phyloP scores from a whole-genome alignment of 2,888 invertebrate genomes.

The Hemistola chrysoprasaria region DNA sequence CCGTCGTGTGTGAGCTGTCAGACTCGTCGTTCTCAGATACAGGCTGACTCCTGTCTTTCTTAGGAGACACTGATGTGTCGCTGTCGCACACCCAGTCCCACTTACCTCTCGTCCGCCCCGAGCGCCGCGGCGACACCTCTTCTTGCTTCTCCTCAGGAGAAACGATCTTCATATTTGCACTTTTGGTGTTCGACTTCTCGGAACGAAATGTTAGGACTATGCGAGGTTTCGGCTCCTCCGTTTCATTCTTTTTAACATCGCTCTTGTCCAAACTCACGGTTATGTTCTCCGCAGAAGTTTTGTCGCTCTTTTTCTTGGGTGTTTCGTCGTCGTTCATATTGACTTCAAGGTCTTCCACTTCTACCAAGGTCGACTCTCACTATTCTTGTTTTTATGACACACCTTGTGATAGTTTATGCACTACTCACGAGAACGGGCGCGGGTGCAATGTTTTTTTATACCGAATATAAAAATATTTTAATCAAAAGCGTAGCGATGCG shows the following conservation, averaged over 20 bases:
- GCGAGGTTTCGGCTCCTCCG: slow-evolving; percentile 77
- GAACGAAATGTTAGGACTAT: slow-evolving; percentile 85
- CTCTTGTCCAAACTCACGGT: slow-evolving; percentile 50
- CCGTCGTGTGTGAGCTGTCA: slow-evolving; percentile 57
- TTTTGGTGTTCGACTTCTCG: slow-evolving; percentile 80
- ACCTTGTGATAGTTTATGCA: no score
- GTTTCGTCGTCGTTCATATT: slow-evolving; percentile 66
- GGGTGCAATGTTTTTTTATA: no score
- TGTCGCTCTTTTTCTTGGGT: slow-evolving; percentile 59
- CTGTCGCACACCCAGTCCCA: slow-evolving; percentile 67
- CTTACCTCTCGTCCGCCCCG: slow-evolving; percentile 57
- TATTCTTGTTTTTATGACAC: slow-evolving; percentile 3
- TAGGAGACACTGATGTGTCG: slow-evolving; percentile 47
- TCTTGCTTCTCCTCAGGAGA: slow-evolving; percentile 71
- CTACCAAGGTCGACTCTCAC: slow-evolving; percentile 33
- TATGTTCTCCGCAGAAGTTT: slow-evolving; percentile 45
- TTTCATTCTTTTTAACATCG: slow-evolving; percentile 54
- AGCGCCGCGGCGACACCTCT: slow-evolving; percentile 59
- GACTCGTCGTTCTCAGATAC: slow-evolving; percentile 68
- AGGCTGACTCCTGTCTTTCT: slow-evolving; percentile 52
- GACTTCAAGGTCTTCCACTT: slow-evolving; percentile 50
- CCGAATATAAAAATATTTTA: no score
- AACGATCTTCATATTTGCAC: slow-evolving; percentile 77
- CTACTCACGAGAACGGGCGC: no score
- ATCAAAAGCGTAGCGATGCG: no score